Conservation (phyloP, 2,113 vertebrate genomes). For the Hippopotamus amphibius region DNA sequence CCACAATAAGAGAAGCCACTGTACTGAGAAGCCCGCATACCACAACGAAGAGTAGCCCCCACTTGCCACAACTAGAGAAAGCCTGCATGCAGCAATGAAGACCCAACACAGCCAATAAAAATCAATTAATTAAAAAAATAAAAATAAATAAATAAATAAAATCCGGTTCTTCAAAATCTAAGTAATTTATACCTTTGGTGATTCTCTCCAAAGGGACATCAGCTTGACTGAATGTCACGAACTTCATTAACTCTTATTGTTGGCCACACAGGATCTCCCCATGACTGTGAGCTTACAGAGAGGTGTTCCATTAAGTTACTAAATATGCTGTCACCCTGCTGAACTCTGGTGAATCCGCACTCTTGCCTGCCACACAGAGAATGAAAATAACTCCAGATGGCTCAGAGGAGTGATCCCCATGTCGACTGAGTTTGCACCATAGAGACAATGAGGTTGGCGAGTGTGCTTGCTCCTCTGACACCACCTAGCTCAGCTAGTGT, state of each 20-base stretch:
- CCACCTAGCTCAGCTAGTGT: neutral
- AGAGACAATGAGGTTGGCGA: neutral
- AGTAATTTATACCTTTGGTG: constrained; percentile 70
- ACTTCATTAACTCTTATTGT: constrained; percentile 67
- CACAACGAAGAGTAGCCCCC: too few species aligned
- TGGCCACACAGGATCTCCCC: constrained; percentile 23
- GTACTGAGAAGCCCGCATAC: too few species aligned
- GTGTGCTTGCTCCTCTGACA: fast-evolving
- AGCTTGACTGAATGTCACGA: constrained; percentile 43
- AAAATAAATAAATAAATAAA: neutral
- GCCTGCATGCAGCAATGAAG: too few species aligned
- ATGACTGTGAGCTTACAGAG: neutral
- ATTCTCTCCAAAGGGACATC: constrained; percentile 40
- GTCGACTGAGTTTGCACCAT: neutral
- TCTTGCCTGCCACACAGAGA: neutral
- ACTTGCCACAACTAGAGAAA: too few species aligned
- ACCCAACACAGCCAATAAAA: too few species aligned
- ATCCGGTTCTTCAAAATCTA: neutral
- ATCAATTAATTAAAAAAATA: too few species aligned
- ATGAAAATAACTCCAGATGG: neutral
- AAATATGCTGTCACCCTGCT: constrained; percentile 25
- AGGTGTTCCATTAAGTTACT: constrained; percentile 58
- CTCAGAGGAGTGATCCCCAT: neutral
- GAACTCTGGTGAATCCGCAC: neutral
- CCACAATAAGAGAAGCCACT: too few species aligned